Percentiles rank a stretch among this genome's conserved stretches.
Conservation (phyloP, 2,797 vertebrate genomes). For the Lemur catta region DNA sequence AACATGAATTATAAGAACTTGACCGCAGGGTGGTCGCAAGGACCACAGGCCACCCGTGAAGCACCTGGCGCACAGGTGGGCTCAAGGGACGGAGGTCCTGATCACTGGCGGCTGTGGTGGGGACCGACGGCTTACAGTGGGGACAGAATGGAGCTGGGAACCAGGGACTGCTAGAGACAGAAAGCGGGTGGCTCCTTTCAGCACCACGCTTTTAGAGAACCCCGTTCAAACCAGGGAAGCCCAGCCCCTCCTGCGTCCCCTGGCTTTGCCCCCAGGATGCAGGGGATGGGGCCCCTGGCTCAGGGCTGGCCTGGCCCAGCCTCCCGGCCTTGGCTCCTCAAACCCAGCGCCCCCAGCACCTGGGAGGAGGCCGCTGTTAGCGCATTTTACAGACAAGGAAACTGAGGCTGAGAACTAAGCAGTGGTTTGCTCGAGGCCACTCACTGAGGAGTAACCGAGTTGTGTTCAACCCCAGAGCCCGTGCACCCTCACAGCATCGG, state of each 20-base stretch:
- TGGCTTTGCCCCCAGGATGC: not conserved
- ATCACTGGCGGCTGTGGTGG: fast-evolving
- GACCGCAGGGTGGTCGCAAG: not conserved
- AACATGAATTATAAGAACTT: not conserved
- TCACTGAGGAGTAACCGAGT: fast-evolving
- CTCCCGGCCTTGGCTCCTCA: not conserved
- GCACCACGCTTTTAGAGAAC: not conserved
- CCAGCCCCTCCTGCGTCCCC: fast-evolving
- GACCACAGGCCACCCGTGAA: no score
- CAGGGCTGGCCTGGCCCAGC: not conserved
- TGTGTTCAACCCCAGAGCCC: not conserved
- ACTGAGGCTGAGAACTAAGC: not conserved
- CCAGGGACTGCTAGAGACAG: not conserved
- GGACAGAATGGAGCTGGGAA: not conserved
- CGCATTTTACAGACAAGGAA: not conserved
- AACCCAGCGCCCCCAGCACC: no score
- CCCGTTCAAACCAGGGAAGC: not conserved
- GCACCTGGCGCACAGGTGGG: not conserved
- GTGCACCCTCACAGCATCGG: not conserved
- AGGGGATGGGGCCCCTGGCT: not conserved
- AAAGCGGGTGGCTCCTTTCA: not conserved
- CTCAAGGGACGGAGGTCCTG: not conserved
- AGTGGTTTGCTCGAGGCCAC: not conserved
- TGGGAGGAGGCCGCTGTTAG: fast-evolving
- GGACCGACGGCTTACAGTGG: not conserved